Evolutionary conservation across 2,113 vertebrate genomes (phyloP), one percentile per base, ranked within the genome.

Genomic region (Cynoglossus semilaevis): DNA sequence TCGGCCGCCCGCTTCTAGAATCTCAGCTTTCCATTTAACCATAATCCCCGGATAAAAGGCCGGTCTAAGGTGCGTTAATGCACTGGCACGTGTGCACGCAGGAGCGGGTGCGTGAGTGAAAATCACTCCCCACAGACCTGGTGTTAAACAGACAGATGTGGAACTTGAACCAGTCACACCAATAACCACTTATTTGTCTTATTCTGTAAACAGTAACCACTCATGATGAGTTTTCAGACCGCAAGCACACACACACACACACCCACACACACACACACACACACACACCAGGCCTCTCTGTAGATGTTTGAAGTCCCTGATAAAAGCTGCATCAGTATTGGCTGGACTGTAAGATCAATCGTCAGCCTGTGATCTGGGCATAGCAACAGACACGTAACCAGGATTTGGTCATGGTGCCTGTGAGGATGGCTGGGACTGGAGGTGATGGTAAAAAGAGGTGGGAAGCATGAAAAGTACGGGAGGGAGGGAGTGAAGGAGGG

Each of bases 11-110:
- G 49, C 63, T 37, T 60, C 75, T 72, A 73, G 75, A 82, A 87
- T 87, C 84, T 82, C 80, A 74, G 76, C 76, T 76, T 87, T 86
- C 71, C 85, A 84, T 86, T 87, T 85, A 87, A 78, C 80, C 80
- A 74, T 87, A 88, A 88, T 86, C 85, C 84, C 66, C 41, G 7
- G 67, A 85, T 86, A 82, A 80, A 85, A 84, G 79, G 58, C 67
- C 67, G 22, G 34, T 80, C 75, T 69, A 51, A 80, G 81, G 82
- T 88, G 79, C 78, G 81, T 77, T 78, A 81, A 84, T 84, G 72
- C 85, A 74, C 67, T 34, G 42, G 70, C 63, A 57, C 60, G 70
- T 9, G 49, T 42, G 67, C 46, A 14, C 44, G 1, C 45, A 18
- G 65, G 16, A 35, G 8, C 42, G 41, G 29, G 4, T 17, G 51